Evolutionary conservation across 2,797 vertebrate species (phyloP), one percentile per base, ranked within the genome.

Genomic region (Acanthurus tractus): DNA sequence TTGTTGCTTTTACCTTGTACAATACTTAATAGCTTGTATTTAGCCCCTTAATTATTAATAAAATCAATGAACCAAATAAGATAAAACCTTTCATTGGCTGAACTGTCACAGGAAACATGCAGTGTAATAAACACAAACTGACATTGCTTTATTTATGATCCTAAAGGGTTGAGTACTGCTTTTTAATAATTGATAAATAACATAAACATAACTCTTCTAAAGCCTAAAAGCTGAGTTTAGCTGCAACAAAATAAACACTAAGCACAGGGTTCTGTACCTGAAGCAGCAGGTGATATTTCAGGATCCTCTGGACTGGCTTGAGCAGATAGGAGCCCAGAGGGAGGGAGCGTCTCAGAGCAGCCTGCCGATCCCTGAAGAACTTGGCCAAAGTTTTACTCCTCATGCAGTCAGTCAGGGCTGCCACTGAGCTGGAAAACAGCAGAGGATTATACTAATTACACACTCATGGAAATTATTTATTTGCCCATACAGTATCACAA

Each of bases 291-390:
- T 99, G 98, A 90, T 99, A 99, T 80, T 99, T 99, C 66, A 99
- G 96, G 89, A 99, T 98, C 90, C 98, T 96, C 95, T 99, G 98
- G 48, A 99, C 98, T 0, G 98, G 98, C 73, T 99, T 99, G 15
- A 99, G 95, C 69, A 99, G 95, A 90, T 97, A 99, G 67, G 98
- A 98, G 0, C 98, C 98, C 18, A 99, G 76, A 5, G 98, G 98
- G 57, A 99, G 94, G 0, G 96, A 96, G 8, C 97, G 96, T 63
- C 96, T 96, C 70, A 98, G 94, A 65, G 83, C 89, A 3, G 97
- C 97, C 91, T 99, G 98, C 4, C 95, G 96, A 79, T 99, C 98
- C 22, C 96, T 92, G 74, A 99, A 97, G 91, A 99, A 99, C 90
- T 96, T 97, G 0, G 96, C 97, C 89, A 99, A 93, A 5, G 95